Base-by-base conservation (phyloP, 2,797 vertebrate species). In the Notolabrus celidotus region DNA sequence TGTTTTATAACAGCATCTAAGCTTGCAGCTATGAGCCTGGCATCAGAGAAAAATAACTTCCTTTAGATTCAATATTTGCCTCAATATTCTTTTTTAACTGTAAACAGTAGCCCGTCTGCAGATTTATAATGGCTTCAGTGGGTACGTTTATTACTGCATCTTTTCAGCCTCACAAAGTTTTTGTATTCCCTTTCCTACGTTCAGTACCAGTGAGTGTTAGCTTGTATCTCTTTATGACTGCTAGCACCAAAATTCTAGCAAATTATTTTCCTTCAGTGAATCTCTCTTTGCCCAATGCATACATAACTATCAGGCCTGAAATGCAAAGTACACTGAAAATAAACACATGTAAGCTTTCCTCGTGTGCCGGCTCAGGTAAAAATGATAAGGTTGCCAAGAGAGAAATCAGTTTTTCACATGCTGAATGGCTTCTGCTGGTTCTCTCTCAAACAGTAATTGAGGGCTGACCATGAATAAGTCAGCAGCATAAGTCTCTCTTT, bases 381-480 rank as follows among this genome's bases (percentile, higher is more conserved):
- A 47, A 60, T 4, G 31, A 15, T 43, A 36, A 29, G 20, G n/a
- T 17, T 68, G 43, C 19, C 12, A 10, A 27, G 47, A 39, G 12
- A 6, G 14, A 20, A 67, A 42, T 33, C 20, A 7, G 3, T 53
- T 38, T 46, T 67, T 29, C 10, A 29, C 45, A 60, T 49, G 23
- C 22, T 46, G 33, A 65, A 10, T 43, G 7, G 29, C 54, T 50
- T 67, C 43, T 63, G 38, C 20, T 61, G 14, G n/a, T 50, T 75
- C 25, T 61, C 41, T 25, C 33, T 81, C 73, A 46, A 25, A 47
- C 57, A 29, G 56, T 62, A 80, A 74, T 65, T 71, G 58, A 64
- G 16, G 12, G 29, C 46, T 73, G 55, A 33, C 46, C 27, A 67
- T 67, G 67, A 86, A 84, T 69, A 70, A 74, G 51, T 73, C 51